phyloP scores from a whole-genome alignment of 1,140 invertebrate species.

The Choristoneura fumiferana region DNA sequence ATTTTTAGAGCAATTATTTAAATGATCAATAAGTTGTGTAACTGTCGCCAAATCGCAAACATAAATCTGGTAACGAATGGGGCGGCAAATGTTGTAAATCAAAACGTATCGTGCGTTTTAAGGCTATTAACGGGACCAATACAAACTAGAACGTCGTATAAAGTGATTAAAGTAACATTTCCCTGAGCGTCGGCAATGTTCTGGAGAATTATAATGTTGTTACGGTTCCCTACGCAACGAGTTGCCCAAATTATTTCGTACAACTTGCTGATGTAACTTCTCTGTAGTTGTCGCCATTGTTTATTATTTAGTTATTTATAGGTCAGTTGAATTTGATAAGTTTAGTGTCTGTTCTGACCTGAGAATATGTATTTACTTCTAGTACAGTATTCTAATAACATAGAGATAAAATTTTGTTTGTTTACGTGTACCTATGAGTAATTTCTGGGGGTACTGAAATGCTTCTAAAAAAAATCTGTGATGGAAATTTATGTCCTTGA shows the following conservation, averaged over 20 bases:
- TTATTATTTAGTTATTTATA: background rate
- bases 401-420: too few relatives aligned
- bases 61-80: constrained; percentile 11
- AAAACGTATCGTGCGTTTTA: constrained; percentile 34
- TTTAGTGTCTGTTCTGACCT: too few relatives aligned
- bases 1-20: too few relatives aligned
- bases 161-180: constrained; percentile 72
- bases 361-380: too few relatives aligned
- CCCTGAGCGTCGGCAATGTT: constrained; percentile 46
- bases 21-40: too few relatives aligned
- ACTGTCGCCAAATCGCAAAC: background rate
- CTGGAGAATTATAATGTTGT: constrained; percentile 60
- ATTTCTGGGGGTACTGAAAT: too few relatives aligned
- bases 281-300: background rate
- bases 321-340: too few relatives aligned
- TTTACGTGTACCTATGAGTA: too few relatives aligned
- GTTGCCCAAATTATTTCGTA: constrained; percentile 34
- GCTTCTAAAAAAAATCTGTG: too few relatives aligned
- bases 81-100: constrained; percentile 34
- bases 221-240: constrained; percentile 41
- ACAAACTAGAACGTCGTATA: constrained; percentile 49
- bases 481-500: too few relatives aligned
- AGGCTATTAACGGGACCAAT: constrained; percentile 48
- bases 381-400: too few relatives aligned
- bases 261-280: background rate